Percentiles rank a stretch among this genome's conserved stretches.
These are phyloP conservation scores for Lottia scabra DNA, from an alignment of 2,888 invertebrate genomes.

Conservation along the genomic window DNA sequence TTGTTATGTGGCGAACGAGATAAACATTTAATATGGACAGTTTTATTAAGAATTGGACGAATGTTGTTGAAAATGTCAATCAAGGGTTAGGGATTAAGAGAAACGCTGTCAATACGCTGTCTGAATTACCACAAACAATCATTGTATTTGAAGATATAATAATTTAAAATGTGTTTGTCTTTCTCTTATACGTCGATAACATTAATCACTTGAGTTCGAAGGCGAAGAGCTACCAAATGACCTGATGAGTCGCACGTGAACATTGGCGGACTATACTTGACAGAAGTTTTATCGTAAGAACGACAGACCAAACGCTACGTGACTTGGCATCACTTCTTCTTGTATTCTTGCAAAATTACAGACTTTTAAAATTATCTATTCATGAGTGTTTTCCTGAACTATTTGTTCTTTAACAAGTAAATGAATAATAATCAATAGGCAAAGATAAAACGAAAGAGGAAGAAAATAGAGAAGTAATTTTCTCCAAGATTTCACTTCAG, in stretches of 20 bases:
- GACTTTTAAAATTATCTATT: slow-evolving; percentile 33
- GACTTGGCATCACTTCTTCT: slow-evolving; percentile 32
- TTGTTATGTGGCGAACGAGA: slow-evolving; percentile 16
- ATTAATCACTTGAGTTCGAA: slow-evolving; percentile 14
- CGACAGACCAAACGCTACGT: slow-evolving; percentile 29
- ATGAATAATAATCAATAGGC: not conserved
- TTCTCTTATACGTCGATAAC: slow-evolving; percentile 17
- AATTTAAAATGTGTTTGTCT: slow-evolving; percentile 14
- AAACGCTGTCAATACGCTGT: not conserved
- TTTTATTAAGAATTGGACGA: slow-evolving; percentile 9
- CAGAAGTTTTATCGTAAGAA: slow-evolving; percentile 33
- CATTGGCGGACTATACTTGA: slow-evolving; percentile 24
- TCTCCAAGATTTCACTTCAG: too few species aligned
- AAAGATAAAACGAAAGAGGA: too few species aligned
- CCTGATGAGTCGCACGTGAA: slow-evolving; percentile 16
- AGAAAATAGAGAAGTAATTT: too few species aligned
- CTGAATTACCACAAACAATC: slow-evolving; percentile 3
- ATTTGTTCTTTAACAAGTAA: slow-evolving; percentile 19
- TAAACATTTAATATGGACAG: slow-evolving; percentile 14
- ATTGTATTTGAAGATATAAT: not conserved
- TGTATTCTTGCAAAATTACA: slow-evolving; percentile 29
- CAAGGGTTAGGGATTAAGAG: not conserved
- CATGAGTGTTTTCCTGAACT: slow-evolving; percentile 21
- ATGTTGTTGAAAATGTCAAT: slow-evolving; percentile 4
- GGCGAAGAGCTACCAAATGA: slow-evolving; percentile 14